A percentile compares a stretch with the other conserved stretches of the same genome.
phyloP scores from a whole-genome alignment of 2,888 invertebrate species.

The Drosophila quinaria region DNA sequence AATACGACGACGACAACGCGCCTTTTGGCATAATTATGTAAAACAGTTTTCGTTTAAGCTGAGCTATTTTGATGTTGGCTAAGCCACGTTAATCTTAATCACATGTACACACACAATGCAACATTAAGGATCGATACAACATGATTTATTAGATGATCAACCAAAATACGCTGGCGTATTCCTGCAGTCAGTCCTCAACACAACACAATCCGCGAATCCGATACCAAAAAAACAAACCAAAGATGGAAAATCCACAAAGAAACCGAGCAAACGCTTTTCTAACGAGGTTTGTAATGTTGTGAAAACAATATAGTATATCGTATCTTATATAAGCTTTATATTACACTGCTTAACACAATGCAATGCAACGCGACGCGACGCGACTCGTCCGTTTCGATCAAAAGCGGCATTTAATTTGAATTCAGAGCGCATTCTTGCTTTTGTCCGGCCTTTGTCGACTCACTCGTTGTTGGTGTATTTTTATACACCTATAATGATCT shows the following conservation, averaged over 20 bases:
- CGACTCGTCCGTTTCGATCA: conserved; percentile 68
- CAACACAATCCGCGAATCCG: conserved; percentile 9
- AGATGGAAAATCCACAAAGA: conserved; percentile 21
- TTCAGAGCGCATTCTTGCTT: conserved; percentile 74
- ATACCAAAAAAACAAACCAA: conserved; percentile 38
- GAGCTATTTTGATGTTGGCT: conserved; percentile 54
- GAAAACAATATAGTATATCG: background rate
- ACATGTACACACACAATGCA: conserved; percentile 20
- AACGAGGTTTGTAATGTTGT: conserved; percentile 44
- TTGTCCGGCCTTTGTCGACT: conserved; percentile 69
- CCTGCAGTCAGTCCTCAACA: conserved; percentile 30
- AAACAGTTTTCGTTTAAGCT: conserved; percentile 59
- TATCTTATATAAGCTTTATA: conserved; percentile 46
- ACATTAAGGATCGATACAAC: conserved; percentile 40
- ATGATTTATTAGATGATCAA: conserved; percentile 36
- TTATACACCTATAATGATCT: conserved; percentile 76
- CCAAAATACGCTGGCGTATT: conserved; percentile 55
- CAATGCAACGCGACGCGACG: conserved; percentile 22
- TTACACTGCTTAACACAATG: conserved; percentile 25
- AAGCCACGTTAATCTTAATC: conserved; percentile 40
- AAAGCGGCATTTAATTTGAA: conserved; percentile 77
- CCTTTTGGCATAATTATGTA: conserved; percentile 54
- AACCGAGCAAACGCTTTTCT: conserved; percentile 37
- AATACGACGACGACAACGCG: conserved; percentile 60
- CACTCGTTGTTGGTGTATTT: conserved; percentile 66